Evolutionary conservation across 2,888 invertebrate genomes (phyloP).

Genomic region (Diarsia rubi): DNA sequence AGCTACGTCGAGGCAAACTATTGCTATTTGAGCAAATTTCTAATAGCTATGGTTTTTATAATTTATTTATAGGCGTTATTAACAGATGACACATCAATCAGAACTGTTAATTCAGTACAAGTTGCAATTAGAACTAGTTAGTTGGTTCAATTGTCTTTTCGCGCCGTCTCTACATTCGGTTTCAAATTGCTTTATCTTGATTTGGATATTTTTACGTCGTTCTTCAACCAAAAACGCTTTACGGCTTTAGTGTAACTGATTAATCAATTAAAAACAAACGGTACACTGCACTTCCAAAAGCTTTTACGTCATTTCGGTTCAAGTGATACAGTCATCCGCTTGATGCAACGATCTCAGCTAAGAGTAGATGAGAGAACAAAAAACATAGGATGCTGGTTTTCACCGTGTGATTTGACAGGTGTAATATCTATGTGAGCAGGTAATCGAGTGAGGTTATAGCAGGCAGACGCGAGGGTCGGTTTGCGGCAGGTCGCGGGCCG

Average conservation of each 20-base stretch:
- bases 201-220: constrained; percentile 2
- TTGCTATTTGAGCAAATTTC: constrained; percentile 14
- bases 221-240: constrained; percentile 11
- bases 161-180: constrained; percentile 36
- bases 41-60: background rate
- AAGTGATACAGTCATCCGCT: constrained; percentile 58
- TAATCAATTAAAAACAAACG: constrained; percentile 56
- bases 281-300: constrained; percentile 58
- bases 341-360: constrained; percentile 50
- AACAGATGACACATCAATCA: background rate
- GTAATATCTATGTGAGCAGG: constrained; percentile 75
- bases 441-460: constrained; percentile 85
- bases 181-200: constrained; percentile 22
- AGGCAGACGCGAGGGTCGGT: constrained; percentile 77
- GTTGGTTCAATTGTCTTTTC: constrained; percentile 18
- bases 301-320: constrained; percentile 57
- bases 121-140: background rate
- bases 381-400: constrained; percentile 56
- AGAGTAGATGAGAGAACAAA: constrained; percentile 35
- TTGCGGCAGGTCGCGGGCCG: constrained; percentile 85
- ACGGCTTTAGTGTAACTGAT: constrained; percentile 9
- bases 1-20: background rate
- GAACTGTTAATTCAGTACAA: constrained; percentile 5
- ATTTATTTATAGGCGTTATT: constrained; percentile 16
- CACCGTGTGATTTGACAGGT: constrained; percentile 76